Evolutionary conservation across 2,888 invertebrate genomes (phyloP).

Genomic region (Cyaniris semiargus): DNA sequence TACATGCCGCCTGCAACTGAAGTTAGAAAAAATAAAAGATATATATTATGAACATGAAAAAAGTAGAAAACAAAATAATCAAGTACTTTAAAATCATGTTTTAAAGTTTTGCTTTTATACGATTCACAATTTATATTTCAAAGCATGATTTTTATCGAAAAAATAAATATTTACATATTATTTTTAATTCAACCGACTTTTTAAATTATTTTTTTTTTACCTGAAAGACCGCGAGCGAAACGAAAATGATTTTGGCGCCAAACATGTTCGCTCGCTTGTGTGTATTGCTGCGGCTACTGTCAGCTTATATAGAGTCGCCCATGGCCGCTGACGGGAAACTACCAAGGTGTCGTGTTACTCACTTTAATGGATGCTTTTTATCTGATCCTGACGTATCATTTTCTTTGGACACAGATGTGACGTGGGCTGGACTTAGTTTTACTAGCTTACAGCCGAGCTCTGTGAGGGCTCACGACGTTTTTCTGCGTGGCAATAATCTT

Average conservation of each 20-base stretch:
- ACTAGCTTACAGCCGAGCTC: neutral
- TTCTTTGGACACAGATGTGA: neutral
- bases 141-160: too few species aligned
- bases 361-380: constrained; percentile 1
- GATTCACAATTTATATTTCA: too few species aligned
- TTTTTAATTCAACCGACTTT: too few species aligned
- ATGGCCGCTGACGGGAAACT: constrained; percentile 62
- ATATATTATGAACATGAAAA: too few species aligned
- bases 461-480: too few species aligned
- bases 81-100: too few species aligned
- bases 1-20: neutral
- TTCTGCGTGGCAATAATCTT: too few species aligned
- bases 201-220: constrained; percentile 46
- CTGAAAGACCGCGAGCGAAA: constrained; percentile 51
- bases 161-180: too few species aligned
- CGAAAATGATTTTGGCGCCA: constrained; percentile 48
- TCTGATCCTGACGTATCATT: constrained; percentile 12
- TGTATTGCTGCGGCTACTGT: constrained; percentile 48
- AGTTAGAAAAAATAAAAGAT: neutral
- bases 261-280: constrained; percentile 50
- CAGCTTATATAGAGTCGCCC: constrained; percentile 55
- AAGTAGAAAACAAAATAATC: too few species aligned
- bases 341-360: constrained; percentile 53
- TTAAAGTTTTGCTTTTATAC: too few species aligned
- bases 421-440: neutral